Base-by-base conservation (phyloP, 2,797 vertebrate genomes). In the Australoheros facetus region DNA sequence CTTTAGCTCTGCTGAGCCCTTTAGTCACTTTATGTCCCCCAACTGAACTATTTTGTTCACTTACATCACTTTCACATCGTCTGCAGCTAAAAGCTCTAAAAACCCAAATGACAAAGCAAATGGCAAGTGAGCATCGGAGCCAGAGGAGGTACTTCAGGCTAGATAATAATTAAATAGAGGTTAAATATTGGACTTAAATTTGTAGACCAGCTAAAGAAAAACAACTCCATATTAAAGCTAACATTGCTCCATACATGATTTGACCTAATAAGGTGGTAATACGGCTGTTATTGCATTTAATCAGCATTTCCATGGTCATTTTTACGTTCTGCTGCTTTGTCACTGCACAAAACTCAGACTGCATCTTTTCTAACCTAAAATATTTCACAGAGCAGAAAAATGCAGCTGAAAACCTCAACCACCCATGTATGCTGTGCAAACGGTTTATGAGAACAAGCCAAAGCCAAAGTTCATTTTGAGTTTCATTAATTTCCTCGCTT, bases 401-500 rank as follows among this genome's bases (percentile, higher is more conserved):
- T 21, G 57, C 23, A 55, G 73, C 70, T 56, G 71, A 66, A 78
- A 82, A 58, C 42, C 19, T 66, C 51, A 56, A 23, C 30, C 62
- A 54, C 39, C 58, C 42, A 42, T 51, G 60, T 60, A 21, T 5
- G 5, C 51, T 71, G 73, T 72, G 21, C 4, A 73, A 66, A 78
- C 21, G 53, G 9, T 75, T 83, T 16, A 82, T 34, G 72, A 73
- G 79, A 79, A 70, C 76, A 48, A 83, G 75, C 57, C 26, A 42
- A 82, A 86, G 88, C 59, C 86, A 88, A 85, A 90, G 89, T 90
- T 91, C 90, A 86, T 84, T 77, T 69, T 34, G 2, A 59, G 62
- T 80, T 88, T 86, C 78, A 91, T 92, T 92, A 76, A 88, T 92
- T 84, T 88, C 73, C 28, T 66, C 73, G 64, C 71, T 76, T 71